Percentiles rank a stretch among this genome's conserved stretches.
These are phyloP conservation scores for Hirtodrosophila cameraria DNA, from an alignment of 2,888 invertebrate species.

Conservation along the genomic window DNA sequence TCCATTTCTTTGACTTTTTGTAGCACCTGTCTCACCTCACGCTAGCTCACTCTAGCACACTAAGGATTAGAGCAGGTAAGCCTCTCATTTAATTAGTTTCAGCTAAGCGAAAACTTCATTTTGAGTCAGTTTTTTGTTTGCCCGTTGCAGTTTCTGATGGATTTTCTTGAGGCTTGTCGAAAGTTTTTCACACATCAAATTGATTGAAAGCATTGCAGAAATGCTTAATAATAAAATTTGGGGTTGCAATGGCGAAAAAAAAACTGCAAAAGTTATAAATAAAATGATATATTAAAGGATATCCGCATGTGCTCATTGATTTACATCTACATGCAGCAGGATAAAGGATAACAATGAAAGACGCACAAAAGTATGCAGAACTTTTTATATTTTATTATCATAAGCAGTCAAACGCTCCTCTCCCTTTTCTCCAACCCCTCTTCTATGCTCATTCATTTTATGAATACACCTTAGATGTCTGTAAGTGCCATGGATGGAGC, in stretches of 20 bases:
- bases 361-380: conserved; percentile 56
- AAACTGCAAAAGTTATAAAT: conserved; percentile 34
- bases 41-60: neutral
- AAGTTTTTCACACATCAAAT: conserved; percentile 43
- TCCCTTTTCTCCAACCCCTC: neutral
- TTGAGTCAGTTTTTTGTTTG: conserved; percentile 13
- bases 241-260: conserved; percentile 27
- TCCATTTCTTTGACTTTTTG: conserved; percentile 19
- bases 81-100: conserved; percentile 74
- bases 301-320: conserved; percentile 61
- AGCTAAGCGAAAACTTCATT: conserved; percentile 58
- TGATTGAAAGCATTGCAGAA: conserved; percentile 41
- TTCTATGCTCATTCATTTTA: conserved; percentile 14
- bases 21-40: conserved; percentile 32
- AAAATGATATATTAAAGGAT: conserved; percentile 66
- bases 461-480: conserved; percentile 57
- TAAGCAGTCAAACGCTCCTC: conserved; percentile 33
- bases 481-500: conserved; percentile 42
- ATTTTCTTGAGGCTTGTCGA: neutral
- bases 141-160: neutral
- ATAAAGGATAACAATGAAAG: too few species aligned
- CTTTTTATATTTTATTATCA: conserved; percentile 68
- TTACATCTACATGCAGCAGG: conserved; percentile 33
- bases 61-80: conserved; percentile 3
- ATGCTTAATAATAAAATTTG: conserved; percentile 8